Base-by-base conservation (phyloP, 2,797 vertebrate species). In the Ptychadena robeensis region DNA sequence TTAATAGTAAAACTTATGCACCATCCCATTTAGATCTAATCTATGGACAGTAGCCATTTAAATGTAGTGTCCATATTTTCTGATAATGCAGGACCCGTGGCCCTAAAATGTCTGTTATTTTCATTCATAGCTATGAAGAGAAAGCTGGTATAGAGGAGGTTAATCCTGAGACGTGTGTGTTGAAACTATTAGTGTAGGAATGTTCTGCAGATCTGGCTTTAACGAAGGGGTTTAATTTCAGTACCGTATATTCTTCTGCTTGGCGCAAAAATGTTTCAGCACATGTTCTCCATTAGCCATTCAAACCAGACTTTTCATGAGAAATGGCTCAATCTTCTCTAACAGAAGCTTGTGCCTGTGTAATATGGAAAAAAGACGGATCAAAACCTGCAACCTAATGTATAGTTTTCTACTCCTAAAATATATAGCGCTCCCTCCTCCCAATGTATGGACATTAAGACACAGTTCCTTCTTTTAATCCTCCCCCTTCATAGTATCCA, bases 211-310 rank as follows among this genome's bases (percentile, higher is more conserved):
- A 32, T 67, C 64, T 63, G 77, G 59, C 27, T 74, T 85, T 32
- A 3, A 76, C 34, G 72, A 38, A 53, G 70, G 82, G 65, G 12
- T 69, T 64, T 85, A 75, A 80, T 85, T 85, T 68, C 78, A 75
- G n/a, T 44, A n/a, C n/a, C n/a, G n/a, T n/a, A 53, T 75, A 70
- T 75, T 80, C 37, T 74, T 66, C 72, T 84, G 40, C 38, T 84
- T 79, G 79, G 79, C 71, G 40, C 64, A 59, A 59, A 73, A 44
- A 44, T 53, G 25, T 9, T 28, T 73, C 77, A 37, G 38, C 82
- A 85, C 82, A 85, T 85, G 82, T 73, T 79, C 79, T 76, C 48
- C 44, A 85, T 85, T 85, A 85, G 72, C 35, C 79, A 68, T 38
- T 76, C 65, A 75, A 64, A 48, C 48, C 25, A 15, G 57, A 48